Conservation (phyloP, 2,113 vertebrate species). For the Eonycteris spelaea region DNA sequence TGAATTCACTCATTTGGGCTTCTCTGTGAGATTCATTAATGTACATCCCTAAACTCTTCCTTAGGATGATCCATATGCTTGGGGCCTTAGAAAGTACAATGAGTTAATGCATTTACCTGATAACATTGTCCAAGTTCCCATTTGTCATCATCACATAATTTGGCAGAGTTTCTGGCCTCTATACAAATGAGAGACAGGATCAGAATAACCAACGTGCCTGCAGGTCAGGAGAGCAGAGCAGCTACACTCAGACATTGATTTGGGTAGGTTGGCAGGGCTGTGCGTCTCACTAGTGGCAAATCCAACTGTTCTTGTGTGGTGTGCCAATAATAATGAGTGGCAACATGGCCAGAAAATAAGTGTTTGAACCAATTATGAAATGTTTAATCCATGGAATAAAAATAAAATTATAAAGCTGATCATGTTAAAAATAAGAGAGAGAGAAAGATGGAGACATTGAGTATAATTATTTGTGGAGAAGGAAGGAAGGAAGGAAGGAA, state of each 20-base stretch:
- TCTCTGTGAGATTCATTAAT: conserved; percentile 35
- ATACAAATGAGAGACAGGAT: conserved; percentile 46
- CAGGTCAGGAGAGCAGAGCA: background rate
- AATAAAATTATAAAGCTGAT: background rate
- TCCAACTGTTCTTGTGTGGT: background rate
- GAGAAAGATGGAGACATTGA: background rate
- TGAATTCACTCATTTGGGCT: background rate
- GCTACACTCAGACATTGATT: background rate
- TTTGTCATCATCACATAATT: conserved; percentile 68
- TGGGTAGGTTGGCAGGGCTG: background rate
- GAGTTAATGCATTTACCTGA: conserved; percentile 50
- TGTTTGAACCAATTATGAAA: background rate
- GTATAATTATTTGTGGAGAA: background rate
- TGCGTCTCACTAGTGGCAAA: background rate
- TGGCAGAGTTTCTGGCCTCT: conserved; percentile 60
- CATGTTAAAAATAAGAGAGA: background rate
- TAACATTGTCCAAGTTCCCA: conserved; percentile 36
- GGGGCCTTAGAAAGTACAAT: background rate
- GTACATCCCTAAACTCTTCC: conserved; percentile 31
- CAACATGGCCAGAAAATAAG: background rate
- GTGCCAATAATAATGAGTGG: background rate
- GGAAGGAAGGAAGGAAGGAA: too few species aligned
- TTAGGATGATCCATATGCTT: conserved; percentile 43
- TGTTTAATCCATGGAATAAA: background rate
- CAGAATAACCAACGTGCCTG: conserved; percentile 14